Evolutionary conservation across 1,140 invertebrate species (phyloP).

Genomic region (Aphaenogaster rudis): DNA sequence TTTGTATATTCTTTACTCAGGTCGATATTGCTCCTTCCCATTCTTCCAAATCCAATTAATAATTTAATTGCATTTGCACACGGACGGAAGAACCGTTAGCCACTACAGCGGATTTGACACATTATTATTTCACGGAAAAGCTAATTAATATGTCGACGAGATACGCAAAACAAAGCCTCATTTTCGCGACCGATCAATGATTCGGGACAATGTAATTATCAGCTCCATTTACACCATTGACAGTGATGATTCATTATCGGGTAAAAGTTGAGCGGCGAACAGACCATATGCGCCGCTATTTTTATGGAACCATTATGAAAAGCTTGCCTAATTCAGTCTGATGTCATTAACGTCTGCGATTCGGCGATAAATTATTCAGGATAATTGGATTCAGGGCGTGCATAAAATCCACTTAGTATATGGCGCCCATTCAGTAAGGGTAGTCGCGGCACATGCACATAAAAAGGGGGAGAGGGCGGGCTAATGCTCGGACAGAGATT

Average conservation of each 20-base stretch:
- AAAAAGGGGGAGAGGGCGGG: slow-evolving; percentile 9
- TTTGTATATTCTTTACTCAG: neutral
- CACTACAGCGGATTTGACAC: slow-evolving; percentile 28
- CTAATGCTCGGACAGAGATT: slow-evolving; percentile 56
- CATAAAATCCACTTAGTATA: slow-evolving; percentile 77
- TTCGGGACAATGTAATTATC: slow-evolving; percentile 58
- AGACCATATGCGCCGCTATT: slow-evolving; percentile 42
- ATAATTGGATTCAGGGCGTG: slow-evolving; percentile 76
- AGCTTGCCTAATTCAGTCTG: slow-evolving; percentile 72
- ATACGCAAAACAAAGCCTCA: slow-evolving; percentile 35
- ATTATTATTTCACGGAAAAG: slow-evolving; percentile 37
- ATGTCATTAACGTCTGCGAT: slow-evolving; percentile 80
- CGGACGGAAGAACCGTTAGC: neutral
- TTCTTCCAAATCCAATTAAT: slow-evolving; percentile 38
- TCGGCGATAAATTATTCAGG: slow-evolving; percentile 79
- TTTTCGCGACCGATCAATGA: slow-evolving; percentile 49
- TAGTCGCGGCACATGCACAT: slow-evolving; percentile 21
- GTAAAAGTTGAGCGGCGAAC: slow-evolving; percentile 38
- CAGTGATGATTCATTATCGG: slow-evolving; percentile 68
- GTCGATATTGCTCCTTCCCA: neutral
- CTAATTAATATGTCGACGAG: slow-evolving; percentile 56
- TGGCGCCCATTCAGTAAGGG: slow-evolving; percentile 58
- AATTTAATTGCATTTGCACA: slow-evolving; percentile 22
- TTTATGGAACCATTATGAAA: slow-evolving; percentile 64
- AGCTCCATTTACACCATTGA: slow-evolving; percentile 69